phyloP scores from a whole-genome alignment of 2,113 vertebrate genomes.

The Anoura caudifer region DNA sequence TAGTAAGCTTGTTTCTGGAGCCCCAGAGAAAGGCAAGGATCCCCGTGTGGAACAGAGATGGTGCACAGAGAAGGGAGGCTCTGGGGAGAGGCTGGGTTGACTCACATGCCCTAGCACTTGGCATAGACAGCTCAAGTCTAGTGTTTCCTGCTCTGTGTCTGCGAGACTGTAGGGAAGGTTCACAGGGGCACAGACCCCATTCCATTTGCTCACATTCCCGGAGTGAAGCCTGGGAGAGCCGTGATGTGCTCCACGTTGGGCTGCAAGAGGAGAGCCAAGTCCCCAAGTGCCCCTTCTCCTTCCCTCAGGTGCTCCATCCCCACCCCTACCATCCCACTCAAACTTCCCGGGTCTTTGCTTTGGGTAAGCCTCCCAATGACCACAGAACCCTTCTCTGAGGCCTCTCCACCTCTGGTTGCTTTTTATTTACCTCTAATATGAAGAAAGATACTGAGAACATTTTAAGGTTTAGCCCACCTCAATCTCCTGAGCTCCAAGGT shows the following conservation, averaged over 20 bases:
- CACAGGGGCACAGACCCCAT: neutral
- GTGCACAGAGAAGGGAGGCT: neutral
- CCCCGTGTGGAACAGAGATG: neutral
- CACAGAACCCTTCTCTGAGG: neutral
- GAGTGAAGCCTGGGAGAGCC: neutral
- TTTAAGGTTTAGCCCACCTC: neutral
- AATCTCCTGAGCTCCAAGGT: neutral
- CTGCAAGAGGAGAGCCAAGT: neutral
- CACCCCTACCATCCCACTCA: neutral
- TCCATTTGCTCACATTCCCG: neutral
- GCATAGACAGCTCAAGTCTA: neutral
- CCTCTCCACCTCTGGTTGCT: neutral
- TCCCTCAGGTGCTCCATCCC: neutral
- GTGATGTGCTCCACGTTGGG: neutral
- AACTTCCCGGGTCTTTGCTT: neutral
- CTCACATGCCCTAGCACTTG: neutral
- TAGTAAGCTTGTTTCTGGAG: neutral
- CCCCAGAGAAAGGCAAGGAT: neutral
- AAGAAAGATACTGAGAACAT: neutral
- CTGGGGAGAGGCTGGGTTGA: neutral
- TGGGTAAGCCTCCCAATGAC: neutral
- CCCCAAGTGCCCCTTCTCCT: neutral
- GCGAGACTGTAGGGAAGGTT: neutral
- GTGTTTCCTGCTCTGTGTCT: neutral
- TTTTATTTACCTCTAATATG: constrained; percentile 24